A percentile compares a stretch with the other conserved stretches of the same genome.
These are phyloP conservation scores for Gorsachius goisagi DNA, from an alignment of 2,113 vertebrate genomes.

Conservation along the genomic window DNA sequence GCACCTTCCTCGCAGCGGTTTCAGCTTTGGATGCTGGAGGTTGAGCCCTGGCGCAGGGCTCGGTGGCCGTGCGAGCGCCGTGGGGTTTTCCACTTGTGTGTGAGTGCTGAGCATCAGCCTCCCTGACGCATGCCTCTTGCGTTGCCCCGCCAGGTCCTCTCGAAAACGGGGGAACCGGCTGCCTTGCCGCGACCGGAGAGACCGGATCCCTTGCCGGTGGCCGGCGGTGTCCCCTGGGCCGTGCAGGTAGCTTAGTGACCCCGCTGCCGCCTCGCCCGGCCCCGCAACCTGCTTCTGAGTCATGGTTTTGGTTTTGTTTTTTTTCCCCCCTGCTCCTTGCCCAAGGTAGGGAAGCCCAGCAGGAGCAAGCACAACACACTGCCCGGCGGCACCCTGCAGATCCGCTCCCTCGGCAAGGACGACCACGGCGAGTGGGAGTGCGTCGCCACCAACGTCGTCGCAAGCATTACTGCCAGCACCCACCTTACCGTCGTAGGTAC, in stretches of 20 bases:
- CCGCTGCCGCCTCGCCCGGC: neutral
- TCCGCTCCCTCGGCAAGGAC: constrained; percentile 95
- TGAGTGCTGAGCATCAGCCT: neutral
- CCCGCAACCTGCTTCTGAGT: constrained; percentile 36
- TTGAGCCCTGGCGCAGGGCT: neutral
- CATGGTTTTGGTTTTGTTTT: neutral
- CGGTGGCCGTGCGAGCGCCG: neutral
- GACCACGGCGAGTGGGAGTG: constrained; percentile 99
- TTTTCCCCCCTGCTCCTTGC: constrained; percentile 42
- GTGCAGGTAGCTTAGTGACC: constrained; percentile 41
- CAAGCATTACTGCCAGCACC: constrained; percentile 99
- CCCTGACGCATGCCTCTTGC: constrained; percentile 17
- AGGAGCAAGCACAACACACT: constrained; percentile 97
- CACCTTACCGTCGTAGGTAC: constrained; percentile 95
- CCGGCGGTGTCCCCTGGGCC: constrained; percentile 34
- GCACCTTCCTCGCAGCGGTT: neutral
- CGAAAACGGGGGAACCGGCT: constrained; percentile 17
- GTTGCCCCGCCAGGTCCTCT: constrained; percentile 26
- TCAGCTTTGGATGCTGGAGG: constrained; percentile 21
- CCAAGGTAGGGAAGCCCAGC: constrained; percentile 97
- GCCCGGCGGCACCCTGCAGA: constrained; percentile 95
- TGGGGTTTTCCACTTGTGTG: neutral
- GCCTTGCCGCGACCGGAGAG: constrained; percentile 10
- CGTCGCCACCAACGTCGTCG: constrained; percentile 95
- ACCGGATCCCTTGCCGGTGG: constrained; percentile 25